A percentile compares a stretch with the other conserved stretches of the same genome.
These are phyloP conservation scores for Pyrgilauda ruficollis DNA, from an alignment of 2,113 vertebrate genomes.

Conservation along the genomic window DNA sequence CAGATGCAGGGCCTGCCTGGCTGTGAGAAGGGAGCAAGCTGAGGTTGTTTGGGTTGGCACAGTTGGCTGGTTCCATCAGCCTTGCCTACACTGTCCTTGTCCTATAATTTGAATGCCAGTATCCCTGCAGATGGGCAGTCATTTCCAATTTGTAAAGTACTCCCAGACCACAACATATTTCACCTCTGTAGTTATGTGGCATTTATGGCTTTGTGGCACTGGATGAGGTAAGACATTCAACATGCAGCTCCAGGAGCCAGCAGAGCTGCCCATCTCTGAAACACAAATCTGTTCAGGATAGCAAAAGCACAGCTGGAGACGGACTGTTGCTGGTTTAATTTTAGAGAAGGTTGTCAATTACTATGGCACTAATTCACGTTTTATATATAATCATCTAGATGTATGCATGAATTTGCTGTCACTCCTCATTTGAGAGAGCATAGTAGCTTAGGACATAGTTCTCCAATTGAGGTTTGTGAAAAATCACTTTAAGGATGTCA, in stretches of 20 bases:
- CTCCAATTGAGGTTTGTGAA: not conserved
- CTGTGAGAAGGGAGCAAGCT: not conserved
- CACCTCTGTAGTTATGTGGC: not conserved
- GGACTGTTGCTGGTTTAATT: not conserved
- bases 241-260: not conserved
- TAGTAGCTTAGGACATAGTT: not conserved
- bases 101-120: not conserved
- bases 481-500: not conserved
- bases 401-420: not conserved
- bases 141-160: not conserved
- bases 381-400: not conserved
- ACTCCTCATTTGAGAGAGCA: not conserved
- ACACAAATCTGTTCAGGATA: not conserved
- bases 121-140: not conserved
- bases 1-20: not conserved
- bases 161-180: not conserved
- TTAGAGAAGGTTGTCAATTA: not conserved
- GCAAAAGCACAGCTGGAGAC: not conserved
- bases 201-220: not conserved
- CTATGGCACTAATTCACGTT: not conserved
- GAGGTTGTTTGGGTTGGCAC: not conserved
- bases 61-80: not conserved
- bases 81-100: not conserved
- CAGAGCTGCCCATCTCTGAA: not conserved
- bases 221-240: not conserved